Evolutionary conservation across 2,113 vertebrate species (phyloP).

Genomic region (Prinia subflava): DNA sequence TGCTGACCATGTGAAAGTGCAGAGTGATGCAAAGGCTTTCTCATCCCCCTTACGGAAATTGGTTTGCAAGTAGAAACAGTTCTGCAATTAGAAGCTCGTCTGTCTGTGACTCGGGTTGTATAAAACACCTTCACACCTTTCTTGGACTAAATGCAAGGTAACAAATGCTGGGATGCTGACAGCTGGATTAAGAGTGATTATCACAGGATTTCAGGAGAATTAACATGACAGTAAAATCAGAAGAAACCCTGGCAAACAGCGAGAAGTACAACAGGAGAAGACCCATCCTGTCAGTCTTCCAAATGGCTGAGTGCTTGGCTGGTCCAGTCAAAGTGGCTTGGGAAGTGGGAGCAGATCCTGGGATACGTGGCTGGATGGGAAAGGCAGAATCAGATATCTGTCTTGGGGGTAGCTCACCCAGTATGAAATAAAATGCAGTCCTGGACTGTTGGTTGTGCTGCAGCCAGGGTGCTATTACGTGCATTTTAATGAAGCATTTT

Average conservation of each 20-base stretch:
- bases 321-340: neutral
- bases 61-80: slow-evolving; percentile 25
- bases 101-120: neutral
- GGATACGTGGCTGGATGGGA: neutral
- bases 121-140: slow-evolving; percentile 20
- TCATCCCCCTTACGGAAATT: neutral
- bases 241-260: neutral
- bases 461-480: neutral
- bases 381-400: neutral
- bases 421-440: neutral
- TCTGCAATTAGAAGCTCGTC: slow-evolving; percentile 13
- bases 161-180: neutral
- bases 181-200: slow-evolving; percentile 32
- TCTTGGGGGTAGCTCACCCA: neutral
- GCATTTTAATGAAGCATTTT: slow-evolving; percentile 54
- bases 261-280: neutral
- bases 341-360: neutral
- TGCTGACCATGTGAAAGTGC: neutral
- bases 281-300: neutral
- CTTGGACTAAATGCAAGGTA: neutral
- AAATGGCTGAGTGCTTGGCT: neutral
- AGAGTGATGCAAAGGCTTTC: neutral
- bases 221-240: neutral
- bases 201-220: neutral
- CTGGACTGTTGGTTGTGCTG: neutral